These are phyloP conservation scores for Platerodrilus igneus DNA, from an alignment of 2,888 invertebrate species.

Conservation along the genomic window DNA sequence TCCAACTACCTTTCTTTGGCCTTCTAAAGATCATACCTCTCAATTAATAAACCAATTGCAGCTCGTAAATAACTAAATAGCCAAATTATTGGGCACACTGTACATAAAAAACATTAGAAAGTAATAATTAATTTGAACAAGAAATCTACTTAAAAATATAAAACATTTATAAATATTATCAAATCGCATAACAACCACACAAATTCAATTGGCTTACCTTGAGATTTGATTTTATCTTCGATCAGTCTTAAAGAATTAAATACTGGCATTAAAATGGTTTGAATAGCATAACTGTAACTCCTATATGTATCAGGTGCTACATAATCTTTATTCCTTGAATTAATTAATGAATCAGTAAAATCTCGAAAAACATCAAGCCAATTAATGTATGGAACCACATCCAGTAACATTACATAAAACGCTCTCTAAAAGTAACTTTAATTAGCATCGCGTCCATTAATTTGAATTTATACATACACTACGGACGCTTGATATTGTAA, in stretches of 20 bases:
- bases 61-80: too few relatives aligned
- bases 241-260: conserved; percentile 34
- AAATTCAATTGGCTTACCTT: conserved; percentile 38
- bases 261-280: conserved; percentile 37
- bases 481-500: conserved; percentile 41
- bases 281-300: conserved; percentile 36
- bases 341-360: conserved; percentile 31
- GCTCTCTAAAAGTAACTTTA: conserved; percentile 22
- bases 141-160: too few relatives aligned
- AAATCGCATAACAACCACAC: too few relatives aligned
- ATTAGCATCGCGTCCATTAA: too few relatives aligned
- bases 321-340: conserved; percentile 9
- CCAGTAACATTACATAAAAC: conserved; percentile 32
- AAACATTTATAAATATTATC: too few relatives aligned
- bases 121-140: not conserved
- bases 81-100: too few relatives aligned
- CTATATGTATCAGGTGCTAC: conserved; percentile 37
- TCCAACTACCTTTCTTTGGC: too few relatives aligned
- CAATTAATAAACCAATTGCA: too few relatives aligned
- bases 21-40: too few relatives aligned
- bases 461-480: conserved; percentile 8
- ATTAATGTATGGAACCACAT: conserved; percentile 41
- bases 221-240: conserved; percentile 37
- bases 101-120: too few relatives aligned
- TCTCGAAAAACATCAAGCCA: conserved; percentile 38